Evolutionary conservation across 2,113 vertebrate species (phyloP).

Genomic region (Phainopepla nitens): DNA sequence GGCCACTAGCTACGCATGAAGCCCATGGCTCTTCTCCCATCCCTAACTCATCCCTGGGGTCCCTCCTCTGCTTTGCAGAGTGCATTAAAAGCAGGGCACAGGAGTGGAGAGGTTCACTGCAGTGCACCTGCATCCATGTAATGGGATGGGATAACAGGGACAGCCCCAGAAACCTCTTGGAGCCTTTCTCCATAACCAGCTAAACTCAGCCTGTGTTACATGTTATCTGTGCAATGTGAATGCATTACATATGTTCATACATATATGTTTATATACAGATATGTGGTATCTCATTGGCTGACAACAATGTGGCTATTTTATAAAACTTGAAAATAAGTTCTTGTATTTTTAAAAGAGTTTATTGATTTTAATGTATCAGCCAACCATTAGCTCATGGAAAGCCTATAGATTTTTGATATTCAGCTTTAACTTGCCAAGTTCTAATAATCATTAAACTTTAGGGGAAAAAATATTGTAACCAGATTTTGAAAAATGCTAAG

Average conservation of each 20-base stretch:
- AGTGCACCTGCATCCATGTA: no score
- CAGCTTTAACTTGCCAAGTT: not conserved
- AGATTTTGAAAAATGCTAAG: not conserved
- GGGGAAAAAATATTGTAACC: not conserved
- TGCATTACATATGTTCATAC: not conserved
- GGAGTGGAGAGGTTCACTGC: not conserved
- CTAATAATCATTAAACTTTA: not conserved
- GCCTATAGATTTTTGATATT: not conserved
- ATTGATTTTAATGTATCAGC: not conserved
- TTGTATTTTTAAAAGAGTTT: not conserved
- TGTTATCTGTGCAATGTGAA: not conserved
- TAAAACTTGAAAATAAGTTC: not conserved
- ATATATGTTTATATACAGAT: not conserved
- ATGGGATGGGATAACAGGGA: not conserved
- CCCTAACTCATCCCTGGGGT: rapidly evolving
- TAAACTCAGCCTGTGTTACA: not conserved
- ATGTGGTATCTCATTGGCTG: not conserved
- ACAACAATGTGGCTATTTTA: not conserved
- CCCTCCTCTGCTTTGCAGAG: not conserved
- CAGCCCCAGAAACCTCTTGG: not conserved
- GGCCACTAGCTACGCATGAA: no score
- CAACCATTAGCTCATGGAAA: not conserved
- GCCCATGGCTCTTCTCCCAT: not conserved
- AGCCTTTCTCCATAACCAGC: not conserved
- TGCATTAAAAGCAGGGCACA: not conserved